Evolutionary conservation across 2,113 vertebrate species (phyloP).

Genomic region (Salvator merianae): DNA sequence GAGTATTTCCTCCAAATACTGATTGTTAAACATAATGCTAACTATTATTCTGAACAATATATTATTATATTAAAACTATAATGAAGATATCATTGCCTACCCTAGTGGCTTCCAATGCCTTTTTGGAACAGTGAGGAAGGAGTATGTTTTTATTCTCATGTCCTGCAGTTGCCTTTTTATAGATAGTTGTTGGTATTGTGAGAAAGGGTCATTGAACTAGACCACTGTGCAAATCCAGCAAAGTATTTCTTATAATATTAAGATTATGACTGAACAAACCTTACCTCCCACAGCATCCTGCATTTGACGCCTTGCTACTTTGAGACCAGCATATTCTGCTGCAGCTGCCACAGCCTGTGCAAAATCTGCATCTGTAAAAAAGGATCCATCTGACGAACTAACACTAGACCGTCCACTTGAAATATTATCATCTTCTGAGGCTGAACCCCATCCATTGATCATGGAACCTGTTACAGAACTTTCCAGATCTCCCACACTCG

Average conservation of each 20-base stretch:
- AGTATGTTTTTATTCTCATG: no score
- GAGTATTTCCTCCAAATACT: no score
- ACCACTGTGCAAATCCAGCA: no score
- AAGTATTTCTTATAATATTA: neutral
- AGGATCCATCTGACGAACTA: slow-evolving; percentile 96
- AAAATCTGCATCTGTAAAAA: slow-evolving; percentile 98
- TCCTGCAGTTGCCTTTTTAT: no score
- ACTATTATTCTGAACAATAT: no score
- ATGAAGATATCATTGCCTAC: no score
- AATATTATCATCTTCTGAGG: slow-evolving; percentile 96
- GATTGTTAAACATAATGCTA: no score
- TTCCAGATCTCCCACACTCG: slow-evolving; percentile 95
- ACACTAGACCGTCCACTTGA: slow-evolving; percentile 96
- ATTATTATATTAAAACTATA: no score
- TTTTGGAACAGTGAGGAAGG: no score
- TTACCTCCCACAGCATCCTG: slow-evolving; percentile 79
- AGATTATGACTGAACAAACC: neutral
- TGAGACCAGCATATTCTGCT: slow-evolving; percentile 92
- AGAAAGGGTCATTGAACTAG: no score
- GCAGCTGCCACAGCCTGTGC: slow-evolving; percentile 96
- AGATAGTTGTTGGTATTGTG: no score
- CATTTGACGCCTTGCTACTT: slow-evolving; percentile 88
- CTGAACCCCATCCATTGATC: slow-evolving; percentile 99
- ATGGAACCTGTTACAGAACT: slow-evolving; percentile 99
- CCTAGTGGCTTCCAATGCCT: no score